These are phyloP conservation scores for Papilio xuthus DNA, from an alignment of 1,140 invertebrate genomes.

Conservation along the genomic window DNA sequence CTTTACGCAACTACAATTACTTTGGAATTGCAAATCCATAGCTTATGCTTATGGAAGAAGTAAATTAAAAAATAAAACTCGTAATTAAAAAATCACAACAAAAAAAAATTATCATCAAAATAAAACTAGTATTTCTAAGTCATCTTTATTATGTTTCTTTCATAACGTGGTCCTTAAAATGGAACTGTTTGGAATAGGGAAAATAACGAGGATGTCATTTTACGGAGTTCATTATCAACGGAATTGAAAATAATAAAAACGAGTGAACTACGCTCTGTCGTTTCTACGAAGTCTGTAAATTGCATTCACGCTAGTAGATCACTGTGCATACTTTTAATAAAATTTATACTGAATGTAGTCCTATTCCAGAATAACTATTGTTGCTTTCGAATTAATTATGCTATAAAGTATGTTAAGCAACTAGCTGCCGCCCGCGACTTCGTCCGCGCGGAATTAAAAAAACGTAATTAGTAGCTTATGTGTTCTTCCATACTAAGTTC, in stretches of 20 bases:
- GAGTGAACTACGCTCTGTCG: not conserved
- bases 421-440: no score
- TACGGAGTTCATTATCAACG: not conserved
- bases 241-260: constrained; percentile 5
- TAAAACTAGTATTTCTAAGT: not conserved
- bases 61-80: not conserved
- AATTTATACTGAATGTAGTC: no score
- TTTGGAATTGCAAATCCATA: no score
- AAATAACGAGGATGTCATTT: constrained; percentile 5
- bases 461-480: no score
- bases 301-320: not conserved
- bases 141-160: not conserved
- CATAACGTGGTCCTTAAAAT: not conserved
- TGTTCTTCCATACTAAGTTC: no score
- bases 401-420: no score
- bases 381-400: no score
- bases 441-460: no score
- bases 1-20: no score
- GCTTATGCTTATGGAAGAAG: no score
- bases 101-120: not conserved
- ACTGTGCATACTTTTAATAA: no score
- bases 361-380: no score
- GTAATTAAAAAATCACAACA: not conserved
- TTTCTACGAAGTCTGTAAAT: not conserved
- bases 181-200: not conserved